phyloP scores from a whole-genome alignment of 2,113 vertebrate genomes.

The Zosterops japonicus region DNA sequence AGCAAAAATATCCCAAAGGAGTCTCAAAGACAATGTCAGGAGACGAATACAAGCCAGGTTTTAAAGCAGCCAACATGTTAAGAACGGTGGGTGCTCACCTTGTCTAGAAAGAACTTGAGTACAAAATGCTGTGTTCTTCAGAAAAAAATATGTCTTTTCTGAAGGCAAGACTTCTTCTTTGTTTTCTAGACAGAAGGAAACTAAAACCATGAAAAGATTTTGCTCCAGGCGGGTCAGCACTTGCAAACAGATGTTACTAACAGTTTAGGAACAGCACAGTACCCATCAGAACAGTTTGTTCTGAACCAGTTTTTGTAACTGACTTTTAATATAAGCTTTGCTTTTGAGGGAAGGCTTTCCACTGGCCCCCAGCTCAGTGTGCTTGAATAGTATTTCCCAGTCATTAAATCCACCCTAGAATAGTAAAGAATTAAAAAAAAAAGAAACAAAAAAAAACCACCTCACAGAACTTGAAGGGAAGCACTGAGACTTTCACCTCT shows the following conservation, averaged over 20 bases:
- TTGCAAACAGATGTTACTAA: neutral
- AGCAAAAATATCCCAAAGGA: neutral
- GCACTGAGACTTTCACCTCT: neutral
- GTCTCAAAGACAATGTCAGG: neutral
- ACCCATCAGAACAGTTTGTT: neutral
- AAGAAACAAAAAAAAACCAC: too few relatives aligned
- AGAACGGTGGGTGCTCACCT: neutral
- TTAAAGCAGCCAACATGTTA: neutral
- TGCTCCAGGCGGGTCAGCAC: neutral
- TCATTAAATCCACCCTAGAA: neutral
- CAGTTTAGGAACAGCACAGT: neutral
- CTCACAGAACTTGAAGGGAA: neutral
- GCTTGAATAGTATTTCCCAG: neutral
- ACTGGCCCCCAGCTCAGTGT: neutral
- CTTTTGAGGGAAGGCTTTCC: neutral
- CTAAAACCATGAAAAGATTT: neutral
- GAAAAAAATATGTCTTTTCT: neutral
- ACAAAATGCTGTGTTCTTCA: neutral
- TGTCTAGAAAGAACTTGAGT: neutral
- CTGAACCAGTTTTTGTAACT: neutral
- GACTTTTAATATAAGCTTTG: neutral
- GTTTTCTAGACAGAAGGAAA: neutral
- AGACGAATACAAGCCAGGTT: neutral
- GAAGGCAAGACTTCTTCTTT: neutral
- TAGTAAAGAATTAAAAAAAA: neutral